phyloP scores from a whole-genome alignment of 2,888 invertebrate genomes.

The Matsumyia berberina region DNA sequence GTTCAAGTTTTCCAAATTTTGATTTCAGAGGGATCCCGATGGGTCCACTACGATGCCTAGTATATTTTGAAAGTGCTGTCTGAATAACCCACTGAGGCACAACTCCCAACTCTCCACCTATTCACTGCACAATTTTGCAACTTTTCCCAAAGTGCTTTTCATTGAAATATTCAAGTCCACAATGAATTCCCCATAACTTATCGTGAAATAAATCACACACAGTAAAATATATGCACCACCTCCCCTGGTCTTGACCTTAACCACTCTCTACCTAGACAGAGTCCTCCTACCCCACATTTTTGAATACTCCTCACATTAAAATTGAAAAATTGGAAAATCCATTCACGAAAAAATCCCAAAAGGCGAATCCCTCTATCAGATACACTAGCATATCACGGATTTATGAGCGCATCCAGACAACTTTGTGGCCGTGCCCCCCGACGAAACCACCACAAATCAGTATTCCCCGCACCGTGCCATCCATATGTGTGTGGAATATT shows the following conservation, averaged over 20 bases:
- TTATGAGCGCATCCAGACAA: slow-evolving; percentile 74
- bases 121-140: too few species aligned
- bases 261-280: slow-evolving; percentile 43
- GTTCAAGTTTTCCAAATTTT: too few species aligned
- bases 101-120: too few species aligned
- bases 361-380: slow-evolving; percentile 65
- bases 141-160: slow-evolving; percentile 8
- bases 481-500: slow-evolving; percentile 54
- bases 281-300: not conserved
- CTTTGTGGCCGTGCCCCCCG: slow-evolving; percentile 44
- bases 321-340: slow-evolving; percentile 38
- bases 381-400: slow-evolving; percentile 70
- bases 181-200: slow-evolving; percentile 32
- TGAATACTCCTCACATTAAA: slow-evolving; percentile 30
- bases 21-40: too few species aligned
- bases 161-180: slow-evolving; percentile 33
- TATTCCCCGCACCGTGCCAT: slow-evolving; percentile 54
- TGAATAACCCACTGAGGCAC: too few species aligned
- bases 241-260: slow-evolving; percentile 64
- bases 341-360: slow-evolving; percentile 59
- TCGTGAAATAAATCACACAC: slow-evolving; percentile 61
- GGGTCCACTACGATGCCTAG: too few species aligned
- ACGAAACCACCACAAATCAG: slow-evolving; percentile 66
- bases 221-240: slow-evolving; percentile 26
- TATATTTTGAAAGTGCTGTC: too few species aligned